These are phyloP conservation scores for Squalus acanthias DNA, from an alignment of 2,797 vertebrate genomes.

Conservation along the genomic window DNA sequence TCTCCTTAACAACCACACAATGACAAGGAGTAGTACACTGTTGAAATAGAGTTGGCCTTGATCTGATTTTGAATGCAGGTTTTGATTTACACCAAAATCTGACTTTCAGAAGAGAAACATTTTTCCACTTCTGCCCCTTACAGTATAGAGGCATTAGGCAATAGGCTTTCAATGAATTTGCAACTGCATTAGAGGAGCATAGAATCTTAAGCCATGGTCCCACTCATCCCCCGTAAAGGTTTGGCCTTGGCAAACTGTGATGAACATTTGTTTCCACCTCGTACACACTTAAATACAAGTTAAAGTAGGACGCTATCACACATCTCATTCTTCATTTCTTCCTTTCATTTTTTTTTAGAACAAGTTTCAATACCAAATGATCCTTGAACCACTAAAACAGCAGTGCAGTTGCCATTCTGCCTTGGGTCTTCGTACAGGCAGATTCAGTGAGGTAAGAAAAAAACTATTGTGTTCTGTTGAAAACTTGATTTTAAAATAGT, in stretches of 20 bases:
- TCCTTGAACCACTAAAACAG: slow-evolving; percentile 80
- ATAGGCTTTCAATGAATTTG: not conserved
- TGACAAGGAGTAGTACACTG: not conserved
- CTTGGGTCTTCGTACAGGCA: not conserved
- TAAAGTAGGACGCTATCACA: not conserved
- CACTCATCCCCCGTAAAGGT: not conserved
- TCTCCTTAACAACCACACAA: not conserved
- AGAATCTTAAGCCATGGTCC: not conserved
- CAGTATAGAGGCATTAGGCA: not conserved
- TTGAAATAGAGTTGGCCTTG: not conserved
- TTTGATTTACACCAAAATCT: not conserved
- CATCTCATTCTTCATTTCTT: not conserved
- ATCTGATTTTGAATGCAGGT: not conserved
- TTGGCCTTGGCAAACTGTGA: not conserved
- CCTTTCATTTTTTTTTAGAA: slow-evolving; percentile 54
- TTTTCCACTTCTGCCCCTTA: not conserved
- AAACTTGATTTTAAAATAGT: not conserved
- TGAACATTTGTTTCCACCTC: not conserved
- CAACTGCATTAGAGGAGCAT: not conserved
- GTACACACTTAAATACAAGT: not conserved
- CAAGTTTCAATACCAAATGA: slow-evolving; percentile 75
- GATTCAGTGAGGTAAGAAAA: not conserved
- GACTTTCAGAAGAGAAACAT: not conserved
- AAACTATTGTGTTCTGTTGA: not conserved
- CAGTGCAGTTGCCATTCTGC: slow-evolving; percentile 61